Evolutionary conservation across 2,888 invertebrate species (phyloP).

Genomic region (Erebia palarica): DNA sequence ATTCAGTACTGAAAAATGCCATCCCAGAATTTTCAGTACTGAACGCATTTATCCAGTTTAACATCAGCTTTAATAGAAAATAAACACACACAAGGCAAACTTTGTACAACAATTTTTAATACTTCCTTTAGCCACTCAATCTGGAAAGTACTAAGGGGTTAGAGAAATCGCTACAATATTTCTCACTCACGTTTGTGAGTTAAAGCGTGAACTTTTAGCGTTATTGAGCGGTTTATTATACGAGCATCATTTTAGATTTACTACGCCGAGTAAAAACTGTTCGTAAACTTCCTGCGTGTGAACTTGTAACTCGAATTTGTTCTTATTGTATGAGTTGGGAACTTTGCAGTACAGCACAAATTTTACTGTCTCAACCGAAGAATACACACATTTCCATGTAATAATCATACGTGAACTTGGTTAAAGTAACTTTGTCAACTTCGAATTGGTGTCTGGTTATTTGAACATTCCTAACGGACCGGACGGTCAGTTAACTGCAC

Average conservation of each 20-base stretch:
- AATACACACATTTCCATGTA: slow-evolving; percentile 6
- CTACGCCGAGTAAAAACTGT: slow-evolving; percentile 19
- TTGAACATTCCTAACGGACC: no score
- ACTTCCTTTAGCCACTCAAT: slow-evolving; percentile 38
- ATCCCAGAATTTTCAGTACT: background rate
- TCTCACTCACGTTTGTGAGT: slow-evolving; percentile 54
- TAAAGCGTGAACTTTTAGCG: slow-evolving; percentile 61
- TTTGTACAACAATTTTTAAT: slow-evolving; percentile 33
- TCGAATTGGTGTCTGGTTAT: background rate
- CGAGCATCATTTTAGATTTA: slow-evolving; percentile 32
- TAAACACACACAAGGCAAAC: slow-evolving; percentile 8
- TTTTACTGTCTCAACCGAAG: background rate
- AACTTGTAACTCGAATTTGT: slow-evolving; percentile 12
- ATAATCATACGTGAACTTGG: background rate
- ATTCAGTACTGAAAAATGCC: no score
- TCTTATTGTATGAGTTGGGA: slow-evolving; percentile 5
- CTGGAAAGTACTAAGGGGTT: slow-evolving; percentile 44
- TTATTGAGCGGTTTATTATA: slow-evolving; percentile 57
- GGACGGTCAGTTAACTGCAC: no score
- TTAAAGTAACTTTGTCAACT: background rate
- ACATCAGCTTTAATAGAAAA: no score
- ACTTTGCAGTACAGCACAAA: background rate
- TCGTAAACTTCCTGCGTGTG: slow-evolving; percentile 9
- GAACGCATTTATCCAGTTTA: background rate
- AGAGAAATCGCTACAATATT: slow-evolving; percentile 62